Conservation (phyloP, 2,797 vertebrate genomes). For the Chaenodraco wilsoni region DNA sequence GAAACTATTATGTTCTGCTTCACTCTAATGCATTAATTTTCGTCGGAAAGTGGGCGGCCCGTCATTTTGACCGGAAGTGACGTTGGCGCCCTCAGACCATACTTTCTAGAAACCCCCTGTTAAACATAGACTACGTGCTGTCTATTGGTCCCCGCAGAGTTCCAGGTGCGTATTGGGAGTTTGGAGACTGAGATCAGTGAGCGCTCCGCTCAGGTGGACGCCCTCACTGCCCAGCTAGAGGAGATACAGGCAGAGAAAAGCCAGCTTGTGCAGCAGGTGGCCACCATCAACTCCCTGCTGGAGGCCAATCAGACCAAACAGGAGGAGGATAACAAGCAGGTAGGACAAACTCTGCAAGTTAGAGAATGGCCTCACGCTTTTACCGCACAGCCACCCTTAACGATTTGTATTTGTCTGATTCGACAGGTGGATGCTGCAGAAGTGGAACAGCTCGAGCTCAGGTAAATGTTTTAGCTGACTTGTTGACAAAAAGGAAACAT, state of each 20-base stretch:
- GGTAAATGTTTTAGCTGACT: slow-evolving; percentile 73
- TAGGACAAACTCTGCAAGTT: slow-evolving; percentile 16
- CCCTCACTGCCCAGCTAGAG: slow-evolving; percentile 83
- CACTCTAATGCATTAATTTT: too few species aligned
- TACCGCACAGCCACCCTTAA: not conserved
- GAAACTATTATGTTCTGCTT: too few species aligned
- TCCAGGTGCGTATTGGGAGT: slow-evolving; percentile 81
- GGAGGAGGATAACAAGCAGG: slow-evolving; percentile 72
- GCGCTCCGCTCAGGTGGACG: slow-evolving; percentile 81
- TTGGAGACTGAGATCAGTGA: slow-evolving; percentile 85
- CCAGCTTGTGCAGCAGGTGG: slow-evolving; percentile 86
- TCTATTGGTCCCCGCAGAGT: slow-evolving; percentile 77
- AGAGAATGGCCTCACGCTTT: not conserved
- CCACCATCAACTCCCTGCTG: slow-evolving; percentile 87
- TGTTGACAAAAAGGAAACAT: not conserved
- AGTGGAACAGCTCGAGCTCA: slow-evolving; percentile 82
- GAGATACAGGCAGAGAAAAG: slow-evolving; percentile 84
- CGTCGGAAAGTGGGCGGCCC: too few species aligned
- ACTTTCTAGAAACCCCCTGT: too few species aligned
- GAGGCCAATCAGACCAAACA: slow-evolving; percentile 86
- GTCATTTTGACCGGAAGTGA: too few species aligned
- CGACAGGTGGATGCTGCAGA: slow-evolving; percentile 80
- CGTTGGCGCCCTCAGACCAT: too few species aligned
- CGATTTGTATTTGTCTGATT: slow-evolving; percentile 45
- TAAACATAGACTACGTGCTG: not conserved